Evolutionary conservation across 2,888 invertebrate species (phyloP), one percentile per base, ranked within the genome.

Genomic region (Augiades crinisus): DNA sequence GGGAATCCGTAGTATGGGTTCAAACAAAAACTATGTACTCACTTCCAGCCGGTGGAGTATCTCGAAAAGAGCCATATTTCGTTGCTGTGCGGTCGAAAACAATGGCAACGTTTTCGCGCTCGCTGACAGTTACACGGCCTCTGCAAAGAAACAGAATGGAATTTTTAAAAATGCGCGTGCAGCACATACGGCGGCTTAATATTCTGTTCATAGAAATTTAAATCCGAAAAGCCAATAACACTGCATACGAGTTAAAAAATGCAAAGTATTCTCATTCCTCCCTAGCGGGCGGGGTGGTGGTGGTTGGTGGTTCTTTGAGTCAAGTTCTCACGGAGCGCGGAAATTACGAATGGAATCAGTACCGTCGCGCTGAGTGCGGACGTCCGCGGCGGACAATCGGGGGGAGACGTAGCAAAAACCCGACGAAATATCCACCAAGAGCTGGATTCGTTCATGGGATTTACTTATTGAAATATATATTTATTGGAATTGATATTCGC

Each of bases 61-160:
- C 98, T 93, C 76, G 98, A 98, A 88, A 99, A 99, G 62, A 99
- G 92, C 99, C 99, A 99, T 82, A 96, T 96, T 90, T 97, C 97
- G 81, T 96, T 96, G 74, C 95, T 94, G 90, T 95, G 95, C 62
- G 97, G 96, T 72, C 96, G 94, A 90, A 96, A 96, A 90, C 97
- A 97, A 84, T 95, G 96, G 85, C 96, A 98, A 60, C 96, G 93
- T 85, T 98, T 98, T 62, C 95, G 92, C 64, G 95, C 94, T 59
- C 95, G 92, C 74, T 96, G 96, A 88, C 99, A 99, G 72, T 95
- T 94, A 86, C 99, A 99, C 33, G 98, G 98, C 67, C 96, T 93
- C 91, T 97, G 94, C 55, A 96, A 85, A 77, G 62, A 75, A 74
- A 68, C 56, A 46, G 62, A 58, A 67, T 64, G 60, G 64, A 66